A percentile compares a stretch with the other conserved stretches of the same genome.
phyloP scores from a whole-genome alignment of 1,140 invertebrate species.

The Drosophila ercepeae region DNA sequence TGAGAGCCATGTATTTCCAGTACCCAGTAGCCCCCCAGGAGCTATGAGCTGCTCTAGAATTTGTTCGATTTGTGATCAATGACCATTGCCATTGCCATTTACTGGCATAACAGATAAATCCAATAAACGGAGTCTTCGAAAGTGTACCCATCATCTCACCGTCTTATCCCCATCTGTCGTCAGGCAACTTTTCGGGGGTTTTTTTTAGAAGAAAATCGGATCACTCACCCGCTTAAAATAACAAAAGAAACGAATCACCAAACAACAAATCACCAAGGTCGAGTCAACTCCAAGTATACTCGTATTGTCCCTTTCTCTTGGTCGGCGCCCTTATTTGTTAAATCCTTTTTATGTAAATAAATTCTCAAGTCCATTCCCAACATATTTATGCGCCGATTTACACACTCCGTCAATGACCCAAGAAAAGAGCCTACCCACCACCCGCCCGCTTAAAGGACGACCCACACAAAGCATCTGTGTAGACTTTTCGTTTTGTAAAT shows the following conservation, averaged over 20 bases:
- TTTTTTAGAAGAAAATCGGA: slow-evolving; percentile 54
- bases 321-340: slow-evolving; percentile 60
- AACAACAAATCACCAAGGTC: slow-evolving; percentile 66
- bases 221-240: slow-evolving; percentile 76
- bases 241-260: slow-evolving; percentile 60
- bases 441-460: no score
- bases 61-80: slow-evolving; percentile 60
- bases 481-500: slow-evolving; percentile 64
- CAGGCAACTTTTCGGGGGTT: slow-evolving; percentile 49
- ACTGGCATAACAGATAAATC: slow-evolving; percentile 56
- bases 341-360: slow-evolving; percentile 82
- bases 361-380: slow-evolving; percentile 80
- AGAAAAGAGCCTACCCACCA: slow-evolving; percentile 20
- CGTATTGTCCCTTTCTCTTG: slow-evolving; percentile 41
- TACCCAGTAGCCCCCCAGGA: no score
- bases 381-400: slow-evolving; percentile 82
- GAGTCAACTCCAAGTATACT: slow-evolving; percentile 33
- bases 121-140: slow-evolving; percentile 14
- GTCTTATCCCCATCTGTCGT: slow-evolving; percentile 34
- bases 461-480: slow-evolving; percentile 34
- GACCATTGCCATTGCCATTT: slow-evolving; percentile 39
- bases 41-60: slow-evolving; percentile 14
- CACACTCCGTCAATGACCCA: slow-evolving; percentile 53
- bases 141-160: slow-evolving; percentile 7
- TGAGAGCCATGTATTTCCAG: slow-evolving; percentile 38